Percentiles rank a stretch among this genome's conserved stretches.
Conservation (phyloP, 2,113 vertebrate genomes). For the Ammodytes dubius region DNA sequence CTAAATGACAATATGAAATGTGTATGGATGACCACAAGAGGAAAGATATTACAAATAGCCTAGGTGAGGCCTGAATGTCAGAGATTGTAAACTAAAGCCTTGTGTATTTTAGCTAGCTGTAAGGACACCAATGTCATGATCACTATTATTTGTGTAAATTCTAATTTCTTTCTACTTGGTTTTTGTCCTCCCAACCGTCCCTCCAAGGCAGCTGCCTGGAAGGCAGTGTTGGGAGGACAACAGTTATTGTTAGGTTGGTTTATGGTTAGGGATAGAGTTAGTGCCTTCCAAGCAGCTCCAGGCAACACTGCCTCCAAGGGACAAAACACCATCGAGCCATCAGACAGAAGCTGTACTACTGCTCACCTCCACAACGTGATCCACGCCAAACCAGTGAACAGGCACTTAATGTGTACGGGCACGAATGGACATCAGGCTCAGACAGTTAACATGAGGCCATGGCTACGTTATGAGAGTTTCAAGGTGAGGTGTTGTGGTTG, state of each 20-base stretch:
- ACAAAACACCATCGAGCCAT: neutral
- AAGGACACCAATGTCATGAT: neutral
- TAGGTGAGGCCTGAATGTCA: neutral
- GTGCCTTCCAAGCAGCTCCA: no score
- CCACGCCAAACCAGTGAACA: conserved; percentile 40
- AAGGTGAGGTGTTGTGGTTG: conserved; percentile 24
- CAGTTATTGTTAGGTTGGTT: no score
- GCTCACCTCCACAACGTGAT: conserved; percentile 73
- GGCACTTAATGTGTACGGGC: conserved; percentile 52
- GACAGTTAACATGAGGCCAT: conserved; percentile 8
- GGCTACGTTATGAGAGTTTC: conserved; percentile 78
- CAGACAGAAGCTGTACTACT: neutral
- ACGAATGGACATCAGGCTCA: conserved; percentile 22
- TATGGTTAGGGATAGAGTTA: no score
- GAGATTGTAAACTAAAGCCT: neutral
- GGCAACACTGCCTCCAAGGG: neutral
- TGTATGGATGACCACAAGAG: conserved; percentile 38
- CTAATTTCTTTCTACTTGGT: neutral
- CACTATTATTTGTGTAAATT: neutral
- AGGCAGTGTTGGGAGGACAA: no score
- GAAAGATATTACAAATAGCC: no score
- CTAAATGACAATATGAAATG: neutral
- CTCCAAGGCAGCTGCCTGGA: no score
- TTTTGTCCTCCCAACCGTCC: no score
- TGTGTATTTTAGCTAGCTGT: no score